These are phyloP conservation scores for Polypedilum pembai DNA, from an alignment of 1,140 invertebrate genomes.

Conservation along the genomic window DNA sequence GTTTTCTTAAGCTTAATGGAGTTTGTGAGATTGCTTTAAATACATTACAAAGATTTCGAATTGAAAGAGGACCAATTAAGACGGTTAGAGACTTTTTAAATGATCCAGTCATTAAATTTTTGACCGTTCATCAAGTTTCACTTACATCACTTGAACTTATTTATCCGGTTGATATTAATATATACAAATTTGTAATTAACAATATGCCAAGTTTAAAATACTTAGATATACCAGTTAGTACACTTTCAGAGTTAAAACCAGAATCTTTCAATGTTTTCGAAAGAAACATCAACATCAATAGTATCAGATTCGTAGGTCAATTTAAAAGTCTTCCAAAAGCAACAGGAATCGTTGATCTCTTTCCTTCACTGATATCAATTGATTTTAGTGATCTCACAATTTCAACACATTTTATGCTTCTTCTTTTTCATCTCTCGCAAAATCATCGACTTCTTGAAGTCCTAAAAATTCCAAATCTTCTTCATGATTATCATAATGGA, in stretches of 20 bases:
- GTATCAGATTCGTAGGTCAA: background rate
- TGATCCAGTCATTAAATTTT: background rate
- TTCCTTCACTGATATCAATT: background rate
- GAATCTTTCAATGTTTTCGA: background rate
- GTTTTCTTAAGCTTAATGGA: background rate
- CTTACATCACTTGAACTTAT: background rate
- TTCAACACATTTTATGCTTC: background rate
- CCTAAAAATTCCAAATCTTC: background rate
- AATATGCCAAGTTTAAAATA: background rate
- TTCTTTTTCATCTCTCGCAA: background rate
- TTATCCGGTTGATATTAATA: background rate
- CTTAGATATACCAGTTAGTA: background rate
- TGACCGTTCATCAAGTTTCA: background rate
- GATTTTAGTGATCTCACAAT: background rate
- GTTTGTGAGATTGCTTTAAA: background rate
- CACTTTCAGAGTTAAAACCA: background rate
- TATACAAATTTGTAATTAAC: background rate
- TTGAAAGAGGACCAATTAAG: background rate
- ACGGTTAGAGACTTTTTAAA: background rate
- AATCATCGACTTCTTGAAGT: background rate
- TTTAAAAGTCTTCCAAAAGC: background rate
- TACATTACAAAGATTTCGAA: background rate
- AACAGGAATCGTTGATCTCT: background rate
- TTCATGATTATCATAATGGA: background rate
- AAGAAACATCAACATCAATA: background rate